Evolutionary conservation across 2,113 vertebrate genomes (phyloP).

Genomic region (Varanus salvator): DNA sequence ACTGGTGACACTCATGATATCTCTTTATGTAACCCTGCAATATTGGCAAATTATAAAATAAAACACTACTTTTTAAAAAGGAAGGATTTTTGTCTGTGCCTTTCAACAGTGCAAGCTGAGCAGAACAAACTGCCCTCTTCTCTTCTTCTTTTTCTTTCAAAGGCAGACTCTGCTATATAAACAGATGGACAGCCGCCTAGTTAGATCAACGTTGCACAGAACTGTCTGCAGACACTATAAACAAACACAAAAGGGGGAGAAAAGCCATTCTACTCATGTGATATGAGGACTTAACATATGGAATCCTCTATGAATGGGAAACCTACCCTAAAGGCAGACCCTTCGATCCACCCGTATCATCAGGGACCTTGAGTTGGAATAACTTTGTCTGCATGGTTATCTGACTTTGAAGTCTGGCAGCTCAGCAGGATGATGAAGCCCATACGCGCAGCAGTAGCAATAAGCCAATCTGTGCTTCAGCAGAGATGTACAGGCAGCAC

Average conservation of each 20-base stretch:
- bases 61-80: neutral
- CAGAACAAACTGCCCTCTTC: slow-evolving; percentile 26
- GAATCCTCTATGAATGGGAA: slow-evolving; percentile 19
- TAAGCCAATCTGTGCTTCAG: neutral
- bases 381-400: neutral
- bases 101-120: slow-evolving; percentile 37
- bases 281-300: slow-evolving; percentile 20
- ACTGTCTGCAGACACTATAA: neutral
- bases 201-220: slow-evolving; percentile 19
- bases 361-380: slow-evolving; percentile 24
- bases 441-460: neutral
- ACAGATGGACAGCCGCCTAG: slow-evolving; percentile 16
- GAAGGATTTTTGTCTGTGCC: neutral
- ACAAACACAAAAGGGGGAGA: neutral
- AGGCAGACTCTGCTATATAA: slow-evolving; percentile 24
- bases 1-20: too few species aligned
- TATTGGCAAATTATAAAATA: neutral
- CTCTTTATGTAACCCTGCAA: too few species aligned
- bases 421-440: neutral
- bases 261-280: neutral
- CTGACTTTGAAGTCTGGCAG: neutral
- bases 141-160: slow-evolving; percentile 22
- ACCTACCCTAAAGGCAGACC: slow-evolving; percentile 31
- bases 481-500: neutral
- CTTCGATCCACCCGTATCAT: slow-evolving; percentile 4